Percentiles rank a stretch among this genome's conserved stretches.
Evolutionary conservation across 2,888 invertebrate genomes (phyloP).

Genomic region (Parasteatoda lunata): DNA sequence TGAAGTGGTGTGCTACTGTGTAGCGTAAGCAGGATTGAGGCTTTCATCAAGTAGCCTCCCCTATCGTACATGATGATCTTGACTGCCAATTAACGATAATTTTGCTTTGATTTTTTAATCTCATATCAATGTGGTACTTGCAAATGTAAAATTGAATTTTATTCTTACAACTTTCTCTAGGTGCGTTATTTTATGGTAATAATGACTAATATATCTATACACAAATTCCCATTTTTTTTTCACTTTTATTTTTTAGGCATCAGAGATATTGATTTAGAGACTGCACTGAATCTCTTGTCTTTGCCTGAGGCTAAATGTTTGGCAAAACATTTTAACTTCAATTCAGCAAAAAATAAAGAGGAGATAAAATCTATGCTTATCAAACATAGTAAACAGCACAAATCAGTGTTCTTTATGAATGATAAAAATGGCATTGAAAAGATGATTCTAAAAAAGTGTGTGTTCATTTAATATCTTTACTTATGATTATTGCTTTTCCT

Average conservation of each 20-base stretch:
- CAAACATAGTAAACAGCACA: constrained; percentile 73
- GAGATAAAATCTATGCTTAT: constrained; percentile 69
- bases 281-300: constrained; percentile 73
- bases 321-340: constrained; percentile 72
- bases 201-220: no score
- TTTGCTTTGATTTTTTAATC: no score
- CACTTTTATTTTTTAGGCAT: constrained; percentile 55
- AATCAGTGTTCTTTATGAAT: constrained; percentile 64
- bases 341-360: constrained; percentile 60
- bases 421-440: constrained; percentile 35
- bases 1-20: no score
- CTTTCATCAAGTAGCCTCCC: no score
- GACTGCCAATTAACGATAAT: no score
- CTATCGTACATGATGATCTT: no score
- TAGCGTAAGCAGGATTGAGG: no score
- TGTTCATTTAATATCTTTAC: background rate
- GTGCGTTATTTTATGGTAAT: no score
- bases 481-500: background rate
- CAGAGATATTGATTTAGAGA: constrained; percentile 72
- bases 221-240: no score
- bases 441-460: constrained; percentile 60
- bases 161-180: no score
- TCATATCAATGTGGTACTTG: no score
- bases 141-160: no score
- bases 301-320: constrained; percentile 74